phyloP scores from a whole-genome alignment of 2,888 invertebrate genomes.

The Tenthredo livida region DNA sequence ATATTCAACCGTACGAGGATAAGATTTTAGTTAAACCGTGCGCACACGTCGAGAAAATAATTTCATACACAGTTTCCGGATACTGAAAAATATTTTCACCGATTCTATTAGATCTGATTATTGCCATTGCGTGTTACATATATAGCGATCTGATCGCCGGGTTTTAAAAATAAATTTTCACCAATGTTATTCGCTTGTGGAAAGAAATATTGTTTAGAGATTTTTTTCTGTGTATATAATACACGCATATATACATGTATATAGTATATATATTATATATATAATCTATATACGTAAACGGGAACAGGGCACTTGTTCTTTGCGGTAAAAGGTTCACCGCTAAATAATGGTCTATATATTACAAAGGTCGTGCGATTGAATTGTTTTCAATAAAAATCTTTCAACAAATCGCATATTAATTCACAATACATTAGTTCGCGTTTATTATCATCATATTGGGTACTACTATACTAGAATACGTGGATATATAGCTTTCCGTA shows the following conservation, averaged over 20 bases:
- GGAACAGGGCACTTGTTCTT: no score
- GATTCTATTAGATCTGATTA: background rate
- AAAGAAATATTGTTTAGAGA: conserved; percentile 2
- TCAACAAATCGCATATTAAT: background rate
- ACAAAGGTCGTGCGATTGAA: background rate
- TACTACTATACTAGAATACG: background rate
- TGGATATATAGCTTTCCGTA: background rate
- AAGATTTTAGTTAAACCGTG: no score
- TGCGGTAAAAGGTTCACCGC: background rate
- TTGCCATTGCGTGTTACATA: background rate
- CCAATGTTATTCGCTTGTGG: background rate
- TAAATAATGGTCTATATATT: background rate
- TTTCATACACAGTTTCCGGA: background rate
- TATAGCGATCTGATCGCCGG: background rate
- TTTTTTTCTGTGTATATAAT: background rate
- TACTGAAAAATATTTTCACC: background rate
- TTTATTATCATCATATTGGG: background rate
- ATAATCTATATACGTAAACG: no score
- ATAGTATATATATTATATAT: background rate
- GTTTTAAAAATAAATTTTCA: background rate
- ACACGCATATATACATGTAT: background rate
- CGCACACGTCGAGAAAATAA: no score
- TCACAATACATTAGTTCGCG: background rate
- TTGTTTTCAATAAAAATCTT: background rate
- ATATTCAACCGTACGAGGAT: no score